Evolutionary conservation across 2,888 invertebrate genomes (phyloP), one percentile per base, ranked within the genome.

Genomic region (Atrina japonica): DNA sequence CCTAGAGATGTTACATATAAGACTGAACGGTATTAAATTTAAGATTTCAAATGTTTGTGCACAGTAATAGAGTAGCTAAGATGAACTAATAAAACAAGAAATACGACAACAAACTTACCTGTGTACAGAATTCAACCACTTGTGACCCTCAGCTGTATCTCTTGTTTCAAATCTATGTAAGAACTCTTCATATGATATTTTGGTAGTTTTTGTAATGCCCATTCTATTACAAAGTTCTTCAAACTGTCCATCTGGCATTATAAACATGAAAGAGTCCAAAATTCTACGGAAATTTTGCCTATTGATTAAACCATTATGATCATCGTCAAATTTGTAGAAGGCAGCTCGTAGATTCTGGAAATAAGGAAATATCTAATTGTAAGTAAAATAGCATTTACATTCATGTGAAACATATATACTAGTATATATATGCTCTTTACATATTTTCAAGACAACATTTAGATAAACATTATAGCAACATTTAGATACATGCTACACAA

Each of bases 321-420:
- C 79, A 21, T 86, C 87, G 76, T 89, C 88, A 83, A 89, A 89
- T 75, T 90, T 90, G 77, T 89, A 87, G 72, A 89, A 90, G 5
- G 89, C 90, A 27, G 80, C 85, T 30, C 87, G 72, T 47, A 90
- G 70, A 76, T 87, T 86, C 89, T 89, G 80, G 21, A 79, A 76
- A 45, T 45, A 53, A 16, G 18, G 3, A 14, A 29, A 53, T 25
- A 18, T 25, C 49, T 49, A 21, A 25, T 14, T n/a, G n/a, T n/a
- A n/a, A n/a, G n/a, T n/a, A n/a, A n/a, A n/a, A n/a, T n/a, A n/a
- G n/a, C n/a, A n/a, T n/a, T n/a, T n/a, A n/a, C n/a, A n/a, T n/a
- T n/a, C n/a, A n/a, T n/a, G n/a, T n/a, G n/a, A n/a, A n/a, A n/a
- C n/a, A n/a, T n/a, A n/a, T n/a, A n/a, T n/a, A n/a, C n/a, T n/a